These are phyloP conservation scores for Loriculus beryllinus DNA, from an alignment of 2,797 vertebrate genomes.

Conservation along the genomic window DNA sequence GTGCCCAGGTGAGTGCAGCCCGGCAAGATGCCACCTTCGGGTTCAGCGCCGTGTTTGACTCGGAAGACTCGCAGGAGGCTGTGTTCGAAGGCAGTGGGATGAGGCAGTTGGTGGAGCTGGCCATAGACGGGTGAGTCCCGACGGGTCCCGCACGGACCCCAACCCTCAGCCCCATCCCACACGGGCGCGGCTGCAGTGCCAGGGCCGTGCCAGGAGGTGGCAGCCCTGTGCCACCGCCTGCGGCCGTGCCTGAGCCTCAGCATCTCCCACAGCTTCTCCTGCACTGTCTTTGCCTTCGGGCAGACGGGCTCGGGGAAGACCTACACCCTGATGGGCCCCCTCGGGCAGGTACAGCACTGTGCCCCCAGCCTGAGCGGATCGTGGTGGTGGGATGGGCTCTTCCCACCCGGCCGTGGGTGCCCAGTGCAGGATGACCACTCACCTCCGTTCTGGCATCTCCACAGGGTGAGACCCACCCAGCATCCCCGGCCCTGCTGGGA, in stretches of 20 bases:
- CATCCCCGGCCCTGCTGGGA: slow-evolving; percentile 43
- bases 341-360: slow-evolving; percentile 53
- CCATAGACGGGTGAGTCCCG: slow-evolving; percentile 64
- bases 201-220: not conserved
- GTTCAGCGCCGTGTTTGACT: slow-evolving; percentile 72
- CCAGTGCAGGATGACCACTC: fast-evolving
- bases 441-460: fast-evolving
- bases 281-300: slow-evolving; percentile 78
- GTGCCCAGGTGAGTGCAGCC: slow-evolving; percentile 16
- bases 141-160: fast-evolving
- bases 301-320: slow-evolving; percentile 80
- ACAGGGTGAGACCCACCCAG: slow-evolving; percentile 10
- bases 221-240: not conserved
- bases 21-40: slow-evolving; percentile 69
- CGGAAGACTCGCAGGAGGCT: slow-evolving; percentile 68
- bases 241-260: not conserved
- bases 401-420: fast-evolving
- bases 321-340: slow-evolving; percentile 77
- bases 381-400: not conserved
- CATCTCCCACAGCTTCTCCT: slow-evolving; percentile 69
- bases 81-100: slow-evolving; percentile 73
- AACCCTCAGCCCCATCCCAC: fast-evolving
- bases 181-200: not conserved
- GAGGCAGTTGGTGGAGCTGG: slow-evolving; percentile 72
- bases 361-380: fast-evolving